phyloP scores from a whole-genome alignment of 1,140 invertebrate species.

The Plutomurus gul region DNA sequence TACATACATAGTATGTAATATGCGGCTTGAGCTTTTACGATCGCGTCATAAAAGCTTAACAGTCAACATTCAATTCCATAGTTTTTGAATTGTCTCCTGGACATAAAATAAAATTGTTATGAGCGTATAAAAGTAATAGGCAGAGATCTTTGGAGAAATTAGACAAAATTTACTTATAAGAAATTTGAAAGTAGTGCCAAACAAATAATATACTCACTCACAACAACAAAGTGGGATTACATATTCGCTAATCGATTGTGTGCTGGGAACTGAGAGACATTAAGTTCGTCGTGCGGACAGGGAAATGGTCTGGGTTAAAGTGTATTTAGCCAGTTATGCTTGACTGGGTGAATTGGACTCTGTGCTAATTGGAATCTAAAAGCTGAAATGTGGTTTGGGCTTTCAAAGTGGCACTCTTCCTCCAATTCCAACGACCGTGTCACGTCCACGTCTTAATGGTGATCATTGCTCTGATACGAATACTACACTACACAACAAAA shows the following conservation, averaged over 20 bases:
- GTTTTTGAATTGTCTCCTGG: neutral
- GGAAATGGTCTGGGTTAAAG: neutral
- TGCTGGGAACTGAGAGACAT: neutral
- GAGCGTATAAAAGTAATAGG: neutral
- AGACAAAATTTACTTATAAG: neutral
- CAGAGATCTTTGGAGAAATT: neutral
- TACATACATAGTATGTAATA: neutral
- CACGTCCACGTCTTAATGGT: neutral
- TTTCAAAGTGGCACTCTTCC: neutral
- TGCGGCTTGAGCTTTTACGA: neutral
- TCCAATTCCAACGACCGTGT: neutral
- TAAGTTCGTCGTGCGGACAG: neutral
- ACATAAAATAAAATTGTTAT: neutral
- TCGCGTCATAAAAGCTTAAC: conserved; percentile 12
- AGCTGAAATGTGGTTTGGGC: neutral
- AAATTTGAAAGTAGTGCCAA: neutral
- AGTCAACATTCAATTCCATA: conserved; percentile 11
- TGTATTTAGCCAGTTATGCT: too few species aligned
- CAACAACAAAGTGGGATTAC: too few species aligned
- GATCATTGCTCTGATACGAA: too few species aligned
- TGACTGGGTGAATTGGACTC: neutral
- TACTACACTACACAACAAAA: too few species aligned
- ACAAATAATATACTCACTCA: too few species aligned
- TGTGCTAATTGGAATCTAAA: neutral
- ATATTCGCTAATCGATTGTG: neutral